These are phyloP conservation scores for Drosophila colorata DNA, from an alignment of 2,888 invertebrate species.

Conservation along the genomic window DNA sequence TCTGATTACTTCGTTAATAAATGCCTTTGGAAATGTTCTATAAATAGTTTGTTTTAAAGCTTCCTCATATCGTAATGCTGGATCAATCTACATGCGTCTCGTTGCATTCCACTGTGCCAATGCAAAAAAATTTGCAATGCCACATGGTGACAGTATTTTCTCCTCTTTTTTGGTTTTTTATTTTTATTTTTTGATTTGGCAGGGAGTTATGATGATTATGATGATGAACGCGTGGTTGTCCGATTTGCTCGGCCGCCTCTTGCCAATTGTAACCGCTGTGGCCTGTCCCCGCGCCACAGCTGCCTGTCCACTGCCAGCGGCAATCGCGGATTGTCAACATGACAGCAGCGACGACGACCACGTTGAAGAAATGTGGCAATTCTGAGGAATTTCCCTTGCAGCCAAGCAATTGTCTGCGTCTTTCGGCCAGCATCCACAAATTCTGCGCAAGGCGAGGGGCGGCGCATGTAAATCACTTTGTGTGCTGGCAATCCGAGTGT, in stretches of 20 bases:
- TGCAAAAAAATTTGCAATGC: constrained; percentile 36
- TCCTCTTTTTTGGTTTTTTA: not conserved
- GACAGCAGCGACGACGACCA: constrained; percentile 33
- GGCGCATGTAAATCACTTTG: constrained; percentile 66
- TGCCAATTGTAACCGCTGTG: constrained; percentile 60
- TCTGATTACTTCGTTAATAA: not conserved
- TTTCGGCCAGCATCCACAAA: constrained; percentile 16
- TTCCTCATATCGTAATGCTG: not conserved
- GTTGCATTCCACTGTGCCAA: constrained; percentile 42
- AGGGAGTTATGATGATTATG: constrained; percentile 84
- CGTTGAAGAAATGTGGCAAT: constrained; percentile 53
- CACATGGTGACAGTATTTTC: constrained; percentile 46
- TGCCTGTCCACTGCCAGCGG: constrained; percentile 4
- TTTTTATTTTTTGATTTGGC: constrained; percentile 51
- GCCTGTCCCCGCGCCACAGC: not conserved
- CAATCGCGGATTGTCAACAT: constrained; percentile 58
- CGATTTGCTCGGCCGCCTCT: constrained; percentile 68
- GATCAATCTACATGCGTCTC: constrained; percentile 2
- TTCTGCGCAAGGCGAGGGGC: too few species aligned
- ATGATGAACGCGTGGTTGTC: constrained; percentile 81
- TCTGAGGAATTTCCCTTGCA: constrained; percentile 61
- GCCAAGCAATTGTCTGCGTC: constrained; percentile 70
- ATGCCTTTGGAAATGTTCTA: not conserved
- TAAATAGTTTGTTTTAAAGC: not conserved
- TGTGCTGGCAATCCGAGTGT: constrained; percentile 67